Percentiles rank a stretch among this genome's conserved stretches.
phyloP scores from a whole-genome alignment of 2,113 vertebrate genomes.

The Brachypteracias leptosomus region DNA sequence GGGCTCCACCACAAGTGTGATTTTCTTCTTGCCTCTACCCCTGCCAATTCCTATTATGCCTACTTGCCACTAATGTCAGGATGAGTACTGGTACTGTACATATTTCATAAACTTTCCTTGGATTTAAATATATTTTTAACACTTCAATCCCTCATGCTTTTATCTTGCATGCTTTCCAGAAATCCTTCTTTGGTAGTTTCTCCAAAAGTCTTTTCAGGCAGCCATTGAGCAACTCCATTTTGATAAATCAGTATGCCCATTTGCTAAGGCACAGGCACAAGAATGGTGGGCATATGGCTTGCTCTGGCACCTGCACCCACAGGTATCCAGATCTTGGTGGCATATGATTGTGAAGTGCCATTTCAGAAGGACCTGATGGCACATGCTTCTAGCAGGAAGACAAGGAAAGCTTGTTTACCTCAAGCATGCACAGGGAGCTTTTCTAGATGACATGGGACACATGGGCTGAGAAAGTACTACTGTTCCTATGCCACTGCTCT shows the following conservation, averaged over 20 bases:
- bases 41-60: rapidly evolving
- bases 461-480: background rate
- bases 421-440: rapidly evolving
- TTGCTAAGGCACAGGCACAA: background rate
- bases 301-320: background rate
- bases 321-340: background rate
- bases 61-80: background rate
- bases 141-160: rapidly evolving
- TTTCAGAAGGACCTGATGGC: background rate
- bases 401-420: background rate
- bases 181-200: background rate
- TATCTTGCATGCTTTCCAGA: background rate
- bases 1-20: background rate
- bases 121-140: background rate
- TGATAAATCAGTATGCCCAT: background rate
- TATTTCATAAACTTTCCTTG: background rate
- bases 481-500: background rate
- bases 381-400: background rate
- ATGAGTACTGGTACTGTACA: background rate
- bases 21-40: background rate
- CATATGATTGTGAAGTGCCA: rapidly evolving
- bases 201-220: background rate
- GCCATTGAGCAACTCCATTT: rapidly evolving
- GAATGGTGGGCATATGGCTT: background rate
- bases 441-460: background rate